phyloP scores from a whole-genome alignment of 1,140 invertebrate genomes.

The Pachyrhynchus sulphureomaculatus region DNA sequence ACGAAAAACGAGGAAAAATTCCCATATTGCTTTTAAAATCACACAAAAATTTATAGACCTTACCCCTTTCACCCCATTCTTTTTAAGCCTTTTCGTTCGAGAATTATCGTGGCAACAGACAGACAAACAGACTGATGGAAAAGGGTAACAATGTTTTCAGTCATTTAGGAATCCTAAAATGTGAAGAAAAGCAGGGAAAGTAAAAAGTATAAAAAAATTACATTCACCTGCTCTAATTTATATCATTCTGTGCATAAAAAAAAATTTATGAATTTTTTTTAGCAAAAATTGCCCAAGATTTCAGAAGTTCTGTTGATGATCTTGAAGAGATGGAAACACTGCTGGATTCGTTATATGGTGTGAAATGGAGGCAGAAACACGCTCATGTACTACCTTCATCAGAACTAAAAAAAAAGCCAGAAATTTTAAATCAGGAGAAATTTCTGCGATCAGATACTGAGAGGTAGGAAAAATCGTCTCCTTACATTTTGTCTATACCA shows the following conservation, averaged over 20 bases:
- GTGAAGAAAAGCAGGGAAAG: too few species aligned
- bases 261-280: too few species aligned
- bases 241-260: too few species aligned
- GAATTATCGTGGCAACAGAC: too few species aligned
- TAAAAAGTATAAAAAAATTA: too few species aligned
- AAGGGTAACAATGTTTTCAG: too few species aligned
- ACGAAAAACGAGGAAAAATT: background rate
- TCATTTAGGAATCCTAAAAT: too few species aligned
- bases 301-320: background rate
- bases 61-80: background rate
- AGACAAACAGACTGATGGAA: too few species aligned
- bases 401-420: constrained; percentile 30
- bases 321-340: constrained; percentile 32
- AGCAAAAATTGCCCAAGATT: too few species aligned
- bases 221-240: too few species aligned
- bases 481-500: too few species aligned
- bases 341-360: constrained; percentile 47
- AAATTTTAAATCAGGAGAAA: constrained; percentile 1
- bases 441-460: background rate
- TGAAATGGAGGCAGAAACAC: constrained; percentile 43
- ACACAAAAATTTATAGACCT: background rate
- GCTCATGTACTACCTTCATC: constrained; percentile 39
- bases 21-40: background rate
- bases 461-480: constrained; percentile 7
- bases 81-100: too few species aligned